Conservation (phyloP, 2,888 invertebrate genomes). For the Dasysyrphus tricinctus region DNA sequence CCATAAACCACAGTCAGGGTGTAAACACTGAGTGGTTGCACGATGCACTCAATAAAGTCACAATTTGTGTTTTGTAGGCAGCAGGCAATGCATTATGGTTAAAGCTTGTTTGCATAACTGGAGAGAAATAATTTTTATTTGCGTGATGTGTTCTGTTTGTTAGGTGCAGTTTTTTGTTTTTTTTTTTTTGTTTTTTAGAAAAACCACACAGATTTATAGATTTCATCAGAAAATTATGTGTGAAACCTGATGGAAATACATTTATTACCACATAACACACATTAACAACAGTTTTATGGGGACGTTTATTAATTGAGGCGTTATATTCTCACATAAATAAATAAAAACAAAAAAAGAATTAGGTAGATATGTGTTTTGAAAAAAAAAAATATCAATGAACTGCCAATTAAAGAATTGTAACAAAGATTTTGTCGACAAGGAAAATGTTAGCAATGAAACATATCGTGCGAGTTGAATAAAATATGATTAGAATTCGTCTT, state of each 20-base stretch:
- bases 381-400: too few species aligned
- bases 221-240: background rate
- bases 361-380: too few species aligned
- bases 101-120: background rate
- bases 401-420: too few species aligned
- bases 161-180: background rate
- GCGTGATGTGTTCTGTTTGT: background rate
- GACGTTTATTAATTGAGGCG: background rate
- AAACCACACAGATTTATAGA: slow-evolving; percentile 11
- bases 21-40: background rate
- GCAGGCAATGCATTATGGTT: background rate
- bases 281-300: background rate
- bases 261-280: background rate
- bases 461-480: too few species aligned
- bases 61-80: background rate
- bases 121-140: background rate
- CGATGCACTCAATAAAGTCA: slow-evolving; percentile 3
- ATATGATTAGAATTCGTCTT: too few species aligned
- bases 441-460: too few species aligned
- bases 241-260: background rate
- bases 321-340: too few species aligned
- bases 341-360: too few species aligned
- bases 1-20: background rate
- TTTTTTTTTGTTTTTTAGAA: background rate
- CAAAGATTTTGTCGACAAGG: too few species aligned